Evolutionary conservation across 2,888 invertebrate species (phyloP), one percentile per base, ranked within the genome.

Genomic region (Hartigia nigra): DNA sequence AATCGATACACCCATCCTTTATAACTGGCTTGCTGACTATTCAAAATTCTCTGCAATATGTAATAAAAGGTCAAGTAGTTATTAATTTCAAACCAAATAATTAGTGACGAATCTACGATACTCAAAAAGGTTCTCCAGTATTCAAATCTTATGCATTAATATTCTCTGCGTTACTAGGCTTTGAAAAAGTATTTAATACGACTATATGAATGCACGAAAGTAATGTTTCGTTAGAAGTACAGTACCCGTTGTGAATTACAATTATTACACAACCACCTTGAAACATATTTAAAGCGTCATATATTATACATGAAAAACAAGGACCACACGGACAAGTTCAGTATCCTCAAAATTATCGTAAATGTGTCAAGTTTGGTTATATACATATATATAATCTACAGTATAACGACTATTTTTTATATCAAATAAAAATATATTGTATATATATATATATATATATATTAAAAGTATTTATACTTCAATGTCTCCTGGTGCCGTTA

Each of bases 1-100:
- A 86, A 72, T 72, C 82, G 80, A 77, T 86, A 86, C 12, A 83
- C 31, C 31, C 80, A 12, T 75, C 81, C 85, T 77, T 86, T 86
- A 81, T 82, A 83, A 69, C 81, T 74, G 14, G 86, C 86, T 78
- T 84, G 84, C 12, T 79, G 77, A 77, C 84, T 83, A 23, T 79
- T 80, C 12, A 86, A 78, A 76, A 86, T 83, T 1, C 83, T 75
- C 86, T 86, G 35, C 32, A 32, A 69, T 31, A 31, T 12, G n/a
- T 31, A 55, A 55, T 23, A 23, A 55, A 23, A 23, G 5, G 39
- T 23, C 2, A 39, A 23, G 23, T 39, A 39, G 5, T 39, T 14
- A 39, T 23, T 39, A 14, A 70, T 12, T 70, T 31, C 31, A 70
- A 4, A 1, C 31, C 12, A 3, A 72, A 31, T 72, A 72, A 72